Evolutionary conservation across 2,113 vertebrate genomes (phyloP), one percentile per base, ranked within the genome.

Genomic region (Morone saxatilis): DNA sequence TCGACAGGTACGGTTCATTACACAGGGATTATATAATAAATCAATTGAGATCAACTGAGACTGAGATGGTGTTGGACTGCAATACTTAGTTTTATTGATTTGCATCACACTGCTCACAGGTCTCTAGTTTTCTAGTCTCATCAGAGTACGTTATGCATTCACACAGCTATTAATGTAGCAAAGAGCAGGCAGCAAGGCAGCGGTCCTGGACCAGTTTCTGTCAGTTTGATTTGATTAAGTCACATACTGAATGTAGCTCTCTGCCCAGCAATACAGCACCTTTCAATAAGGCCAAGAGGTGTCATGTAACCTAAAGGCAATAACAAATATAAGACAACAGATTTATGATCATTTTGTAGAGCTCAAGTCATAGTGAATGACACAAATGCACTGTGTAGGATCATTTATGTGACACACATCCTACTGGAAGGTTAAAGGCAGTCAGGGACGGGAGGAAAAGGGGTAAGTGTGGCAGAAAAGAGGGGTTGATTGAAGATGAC

Each of bases 401-500:
- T 63, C 73, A 66, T 74, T 78, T 78, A 72, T 73, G 48, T 80
- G 66, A 65, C 71, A 78, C 20, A 36, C 71, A 84, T 79, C 60
- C 67, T 54, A 36, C 41, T 80, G 81, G 84, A 86, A 84, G 80
- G 67, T 84, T 81, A 80, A 83, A 88, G 74, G 38, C 82, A 85
- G 76, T 72, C 56, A 50, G 82, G 73, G 63, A 76, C 4, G 10
- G 50, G 66, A 86, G 73, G 62, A 81, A 75, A 86, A 85, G 69
- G 71, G 80, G 19, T 76, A 72, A 90, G 82, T 78, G 82, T 71
- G 72, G 76, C 78, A 88, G 85, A 84, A 86, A 84, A 93, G 69
- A 88, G 71, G 69, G 76, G 66, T 47, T 88, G 89, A 93, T 85
- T 86, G 86, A 90, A 81, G 86, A 87, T 84, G 85, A 92, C 77